Conservation (phyloP, 2,797 vertebrate species). For the Danio kyathit region DNA sequence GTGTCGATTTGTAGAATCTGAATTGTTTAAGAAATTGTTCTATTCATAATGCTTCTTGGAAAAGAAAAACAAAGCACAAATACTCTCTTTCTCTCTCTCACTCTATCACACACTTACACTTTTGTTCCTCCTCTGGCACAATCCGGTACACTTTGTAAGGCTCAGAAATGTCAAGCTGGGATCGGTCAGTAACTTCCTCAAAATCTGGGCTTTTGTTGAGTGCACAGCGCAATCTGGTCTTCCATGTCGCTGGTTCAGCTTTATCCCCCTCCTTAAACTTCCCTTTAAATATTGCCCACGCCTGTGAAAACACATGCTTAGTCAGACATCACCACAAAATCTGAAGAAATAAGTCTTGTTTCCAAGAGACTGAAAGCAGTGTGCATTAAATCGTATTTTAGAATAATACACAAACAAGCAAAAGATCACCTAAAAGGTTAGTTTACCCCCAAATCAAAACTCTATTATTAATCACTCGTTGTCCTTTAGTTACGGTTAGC, state of each 20-base stretch:
- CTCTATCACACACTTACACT: conserved; percentile 87
- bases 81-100: too few relatives aligned
- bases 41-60: conserved; percentile 23
- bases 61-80: conserved; percentile 6
- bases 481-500: too few relatives aligned
- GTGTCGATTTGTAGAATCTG: not conserved
- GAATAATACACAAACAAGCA: not conserved
- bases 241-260: conserved; percentile 98
- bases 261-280: conserved; percentile 98
- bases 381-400: not conserved
- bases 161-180: conserved; percentile 97
- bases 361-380: not conserved
- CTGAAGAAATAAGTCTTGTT: not conserved
- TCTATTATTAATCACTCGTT: not conserved
- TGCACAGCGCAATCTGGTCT: conserved; percentile 95
- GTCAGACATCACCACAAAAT: conserved; percentile 32
- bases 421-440: not conserved
- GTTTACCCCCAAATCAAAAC: too few relatives aligned
- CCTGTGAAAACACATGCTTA: conserved; percentile 74
- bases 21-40: conserved; percentile 1
- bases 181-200: conserved; percentile 96
- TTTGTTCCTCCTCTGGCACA: conserved; percentile 96
- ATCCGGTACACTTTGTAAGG: conserved; percentile 99
- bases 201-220: conserved; percentile 99
- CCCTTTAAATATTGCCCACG: conserved; percentile 98